Conservation (phyloP, 35 echinoderm and acorn worm genomes). For the Nesometra sesokonis region DNA sequence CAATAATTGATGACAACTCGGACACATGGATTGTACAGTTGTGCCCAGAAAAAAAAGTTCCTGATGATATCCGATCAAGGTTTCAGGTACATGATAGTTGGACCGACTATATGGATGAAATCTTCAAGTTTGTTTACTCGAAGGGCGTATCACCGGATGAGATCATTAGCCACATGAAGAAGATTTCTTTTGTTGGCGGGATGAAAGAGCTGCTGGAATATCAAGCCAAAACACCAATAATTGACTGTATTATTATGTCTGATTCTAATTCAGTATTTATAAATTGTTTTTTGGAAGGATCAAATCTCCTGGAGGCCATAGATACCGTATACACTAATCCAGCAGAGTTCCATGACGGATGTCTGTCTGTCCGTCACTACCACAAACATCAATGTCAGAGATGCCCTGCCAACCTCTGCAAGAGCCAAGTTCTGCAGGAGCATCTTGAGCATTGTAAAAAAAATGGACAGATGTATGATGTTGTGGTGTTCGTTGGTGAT, state of each 20-base stretch:
- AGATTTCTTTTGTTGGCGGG: conserved; percentile 19
- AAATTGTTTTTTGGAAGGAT: conserved; percentile 11
- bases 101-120: conserved; percentile 47
- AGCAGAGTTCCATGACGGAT: conserved; percentile 43
- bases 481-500: conserved; percentile 44
- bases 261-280: conserved; percentile 62
- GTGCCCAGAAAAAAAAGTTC: conserved; percentile 30
- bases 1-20: conserved; percentile 45
- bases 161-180: conserved; percentile 20
- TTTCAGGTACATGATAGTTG: conserved; percentile 38
- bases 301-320: not conserved
- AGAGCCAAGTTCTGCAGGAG: conserved; percentile 18
- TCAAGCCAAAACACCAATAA: conserved; percentile 8
- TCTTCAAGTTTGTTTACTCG: conserved; percentile 37
- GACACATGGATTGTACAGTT: conserved; percentile 38
- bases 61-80: conserved; percentile 20
- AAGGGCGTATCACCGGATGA: conserved; percentile 1
- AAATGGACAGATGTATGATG: conserved; percentile 14
- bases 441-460: conserved; percentile 9
- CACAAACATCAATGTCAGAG: conserved; percentile 39
- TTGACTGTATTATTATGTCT: conserved; percentile 51
- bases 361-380: conserved; percentile 24
- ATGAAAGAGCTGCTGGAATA: conserved; percentile 53
- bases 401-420: conserved; percentile 54
- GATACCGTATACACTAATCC: conserved; percentile 40